Conservation (phyloP, 1,140 invertebrate species). For the Scaptomyza graminum region DNA sequence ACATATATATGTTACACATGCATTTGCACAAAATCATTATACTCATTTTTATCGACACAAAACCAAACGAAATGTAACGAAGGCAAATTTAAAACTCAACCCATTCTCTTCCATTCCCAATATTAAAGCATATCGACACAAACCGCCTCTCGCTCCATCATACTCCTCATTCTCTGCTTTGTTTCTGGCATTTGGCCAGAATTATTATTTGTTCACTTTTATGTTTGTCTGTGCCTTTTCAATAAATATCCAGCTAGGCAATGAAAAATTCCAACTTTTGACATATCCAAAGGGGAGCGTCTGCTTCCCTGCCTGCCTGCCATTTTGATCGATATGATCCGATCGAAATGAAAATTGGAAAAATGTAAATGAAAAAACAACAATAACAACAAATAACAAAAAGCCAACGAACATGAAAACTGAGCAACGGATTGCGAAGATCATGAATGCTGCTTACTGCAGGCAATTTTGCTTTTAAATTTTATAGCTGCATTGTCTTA, state of each 20-base stretch:
- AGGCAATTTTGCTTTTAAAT: slow-evolving; percentile 60
- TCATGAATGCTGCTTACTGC: slow-evolving; percentile 22
- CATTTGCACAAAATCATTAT: no score
- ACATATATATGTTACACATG: no score
- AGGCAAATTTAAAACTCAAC: background rate
- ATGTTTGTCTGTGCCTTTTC: slow-evolving; percentile 80
- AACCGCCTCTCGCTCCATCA: background rate
- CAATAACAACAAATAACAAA: slow-evolving; percentile 7
- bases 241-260: slow-evolving; percentile 71
- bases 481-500: slow-evolving; percentile 74
- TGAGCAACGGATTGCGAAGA: background rate
- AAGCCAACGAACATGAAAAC: background rate
- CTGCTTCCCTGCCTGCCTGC: background rate
- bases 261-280: slow-evolving; percentile 64
- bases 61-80: background rate
- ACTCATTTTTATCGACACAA: no score
- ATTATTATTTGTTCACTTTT: slow-evolving; percentile 81
- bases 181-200: slow-evolving; percentile 70
- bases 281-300: slow-evolving; percentile 57
- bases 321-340: slow-evolving; percentile 48
- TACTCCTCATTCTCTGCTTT: slow-evolving; percentile 2
- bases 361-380: slow-evolving; percentile 8
- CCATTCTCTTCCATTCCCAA: slow-evolving; percentile 9
- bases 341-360: slow-evolving; percentile 9
- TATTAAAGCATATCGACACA: background rate